Percentiles rank a stretch among this genome's conserved stretches.
phyloP scores from a whole-genome alignment of 1,140 invertebrate genomes.

The Tenebrio molitor region DNA sequence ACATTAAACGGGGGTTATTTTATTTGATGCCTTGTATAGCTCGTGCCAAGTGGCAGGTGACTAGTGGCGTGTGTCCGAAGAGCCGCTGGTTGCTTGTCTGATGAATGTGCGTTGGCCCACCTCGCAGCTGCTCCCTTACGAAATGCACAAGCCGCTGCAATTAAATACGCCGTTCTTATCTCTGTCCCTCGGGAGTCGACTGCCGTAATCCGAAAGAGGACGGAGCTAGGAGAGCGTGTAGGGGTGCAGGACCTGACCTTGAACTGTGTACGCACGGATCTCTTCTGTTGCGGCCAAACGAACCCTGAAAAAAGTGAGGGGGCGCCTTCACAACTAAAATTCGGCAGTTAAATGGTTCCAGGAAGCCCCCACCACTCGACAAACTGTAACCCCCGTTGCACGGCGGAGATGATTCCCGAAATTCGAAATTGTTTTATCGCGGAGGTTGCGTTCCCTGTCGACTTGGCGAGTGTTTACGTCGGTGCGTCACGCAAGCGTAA shows the following conservation, averaged over 20 bases:
- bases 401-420: not conserved
- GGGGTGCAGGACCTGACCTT: conserved; percentile 54
- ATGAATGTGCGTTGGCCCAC: conserved; percentile 61
- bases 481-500: too few relatives aligned
- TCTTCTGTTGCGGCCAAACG: conserved; percentile 37
- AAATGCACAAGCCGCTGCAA: conserved; percentile 31
- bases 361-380: conserved; percentile 47
- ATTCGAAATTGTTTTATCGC: too few relatives aligned
- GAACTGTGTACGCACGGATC: conserved; percentile 41
- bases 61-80: conserved; percentile 60
- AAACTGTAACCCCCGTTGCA: conserved; percentile 13
- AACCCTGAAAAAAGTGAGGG: conserved; percentile 46
- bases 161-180: conserved; percentile 28
- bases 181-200: conserved; percentile 1
- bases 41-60: conserved; percentile 60
- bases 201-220: conserved; percentile 13
- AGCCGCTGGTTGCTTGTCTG: conserved; percentile 51
- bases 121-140: conserved; percentile 59
- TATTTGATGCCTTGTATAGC: conserved; percentile 54
- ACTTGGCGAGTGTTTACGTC: too few relatives aligned
- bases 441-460: too few relatives aligned
- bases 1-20: conserved; percentile 56
- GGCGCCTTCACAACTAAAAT: conserved; percentile 53
- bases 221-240: conserved; percentile 39
- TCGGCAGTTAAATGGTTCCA: conserved; percentile 57